Base-by-base conservation (phyloP, 2,797 vertebrate genomes). In the Sebastes melanostomus region DNA sequence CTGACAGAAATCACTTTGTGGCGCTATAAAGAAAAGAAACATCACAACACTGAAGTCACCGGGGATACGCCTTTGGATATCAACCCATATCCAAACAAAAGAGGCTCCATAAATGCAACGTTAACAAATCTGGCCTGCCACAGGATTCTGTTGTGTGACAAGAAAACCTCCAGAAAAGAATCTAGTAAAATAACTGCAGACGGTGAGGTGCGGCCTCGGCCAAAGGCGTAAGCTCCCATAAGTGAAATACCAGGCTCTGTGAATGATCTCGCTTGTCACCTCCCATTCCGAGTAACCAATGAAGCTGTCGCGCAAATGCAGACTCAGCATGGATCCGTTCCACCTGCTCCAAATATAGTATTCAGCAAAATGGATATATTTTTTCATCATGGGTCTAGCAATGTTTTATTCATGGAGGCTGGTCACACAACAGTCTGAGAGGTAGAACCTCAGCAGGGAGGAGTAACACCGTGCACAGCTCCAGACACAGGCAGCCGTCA, bases 331-430 rank as follows among this genome's bases (percentile, higher is more conserved):
- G n/a, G 66, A 86, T 38, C 76, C 66, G 66, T 56, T 89, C 54
- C 70, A 66, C 76, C 73, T 66, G 73, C 82, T 66, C 60, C 59
- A 42, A 85, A 89, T 84, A 79, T 77, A 86, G 72, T 81, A 81
- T 78, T 90, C 83, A 87, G 88, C 87, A 84, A 84, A 83, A 80
- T 32, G 69, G 78, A 80, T 70, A 56, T 70, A 61, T 89, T 83
- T 84, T 85, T 84, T 85, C 77, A 88, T 90, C 81, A 86, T 67
- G 72, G 75, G 73, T 66, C 5, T 20, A 55, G 54, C 18, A 3
- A 88, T 92, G 86, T 89, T 90, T 90, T 87, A 89, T 88, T 89
- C 75, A 90, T 87, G 79, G 73, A 66, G 61, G 67, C 60, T 72
- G 78, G 60, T 82, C 80, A 66, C 75, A 62, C 60, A 69, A n/a